A percentile compares a stretch with the other conserved stretches of the same genome.
Conservation (phyloP, 2,888 invertebrate species). For the Cactoblastis cactorum region DNA sequence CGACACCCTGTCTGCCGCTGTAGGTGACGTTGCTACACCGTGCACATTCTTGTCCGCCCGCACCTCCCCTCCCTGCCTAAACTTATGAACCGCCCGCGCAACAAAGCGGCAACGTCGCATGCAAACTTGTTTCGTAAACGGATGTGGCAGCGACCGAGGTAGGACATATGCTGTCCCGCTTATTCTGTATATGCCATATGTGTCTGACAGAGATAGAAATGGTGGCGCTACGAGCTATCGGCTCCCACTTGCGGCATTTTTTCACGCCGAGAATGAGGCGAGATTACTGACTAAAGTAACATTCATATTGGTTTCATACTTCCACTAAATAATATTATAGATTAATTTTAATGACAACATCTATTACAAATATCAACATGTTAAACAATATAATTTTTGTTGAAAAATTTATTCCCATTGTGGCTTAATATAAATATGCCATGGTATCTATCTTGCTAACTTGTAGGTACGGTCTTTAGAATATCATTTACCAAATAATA, state of each 20-base stretch:
- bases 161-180: conserved; percentile 58
- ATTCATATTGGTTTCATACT: conserved; percentile 55
- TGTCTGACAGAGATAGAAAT: conserved; percentile 54
- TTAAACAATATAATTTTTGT: too few relatives aligned
- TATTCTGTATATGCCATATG: conserved; percentile 29
- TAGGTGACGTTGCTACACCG: conserved; percentile 83
- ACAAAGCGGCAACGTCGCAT: conserved; percentile 76
- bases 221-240: conserved; percentile 79
- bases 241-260: conserved; percentile 82
- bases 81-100: conserved; percentile 67
- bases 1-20: conserved; percentile 97
- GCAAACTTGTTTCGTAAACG: conserved; percentile 86
- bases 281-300: conserved; percentile 74
- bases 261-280: conserved; percentile 83
- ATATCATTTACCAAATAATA: too few relatives aligned
- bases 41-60: conserved; percentile 77
- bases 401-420: too few relatives aligned
- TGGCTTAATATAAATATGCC: too few relatives aligned
- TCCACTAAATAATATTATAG: too few relatives aligned
- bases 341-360: too few relatives aligned
- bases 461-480: too few relatives aligned
- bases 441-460: too few relatives aligned
- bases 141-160: conserved; percentile 81
- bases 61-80: conserved; percentile 52
- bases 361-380: too few relatives aligned